Base-by-base conservation (phyloP, 2,888 invertebrate species). In the Metellina segmentata region DNA sequence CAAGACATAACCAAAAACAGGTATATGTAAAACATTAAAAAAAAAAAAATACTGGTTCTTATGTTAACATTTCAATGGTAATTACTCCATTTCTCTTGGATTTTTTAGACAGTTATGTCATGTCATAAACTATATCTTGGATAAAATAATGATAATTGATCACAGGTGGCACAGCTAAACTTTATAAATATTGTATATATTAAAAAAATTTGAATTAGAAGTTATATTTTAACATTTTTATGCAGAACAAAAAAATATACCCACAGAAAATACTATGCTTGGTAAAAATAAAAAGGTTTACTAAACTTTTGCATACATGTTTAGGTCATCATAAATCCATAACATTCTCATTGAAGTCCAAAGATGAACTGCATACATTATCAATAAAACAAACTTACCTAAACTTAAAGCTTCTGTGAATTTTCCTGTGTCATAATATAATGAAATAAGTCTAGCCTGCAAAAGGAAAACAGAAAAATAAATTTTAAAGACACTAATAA, bases 351-450 rank as follows among this genome's bases (percentile, higher is more conserved):
- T 7, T 6, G 34, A 70, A 82, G 19, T 70, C 7, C 34, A 69
- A 34, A 34, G 4, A 69, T 34, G 1, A 34, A 34, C 4, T 34
- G 4, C 4, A 34, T 34, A 34, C 34, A 2, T 1, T 34, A 34
- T 34, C 34, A 20, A n/a, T 34, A 69, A 16, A 34, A 74, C 6
- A 5, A 34, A 48, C 81, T 70, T 85, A 90, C 98, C 98, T 93
- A 98, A 96, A 90, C 96, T 96, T 89, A 98, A 95, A 16, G 98
- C 98, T 94, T 98, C 98, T 85, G 97, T 96, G 94, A 97, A 98
- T 97, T 98, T 97, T 94, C 97, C 97, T 51, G 98, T 98, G 95
- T 98, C 98, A 95, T 97, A 98, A 95, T 98, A 99, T 75, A 99
- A 96, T 2, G 99, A 98, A 94, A 99, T 97, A 91, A 99, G 96